A percentile compares a stretch with the other conserved stretches of the same genome.
Conservation (phyloP, 2,113 vertebrate species). For the human region GRCh38 chr6:99049001-99049500, state of each 20-base stretch:
- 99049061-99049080: neutral
- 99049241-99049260: neutral
- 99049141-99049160: neutral
- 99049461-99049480: neutral
- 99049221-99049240: neutral
- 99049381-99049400: neutral
- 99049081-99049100: constrained; percentile 25
- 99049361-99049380: neutral
- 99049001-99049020: neutral
- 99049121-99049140: neutral
- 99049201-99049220: neutral
- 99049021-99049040: neutral
- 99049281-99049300: neutral
- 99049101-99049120: neutral
- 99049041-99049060: neutral
- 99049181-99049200: constrained; percentile 19
- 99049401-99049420: neutral
- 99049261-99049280: neutral
- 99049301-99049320: neutral
- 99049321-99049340: neutral
- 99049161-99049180: neutral
- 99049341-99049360: neutral
- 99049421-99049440: neutral
- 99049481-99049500: neutral
- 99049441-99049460: neutral